Percentiles rank a stretch among this genome's conserved stretches.
phyloP scores from a whole-genome alignment of 2,888 invertebrate species.

The Tethea ocularis region DNA sequence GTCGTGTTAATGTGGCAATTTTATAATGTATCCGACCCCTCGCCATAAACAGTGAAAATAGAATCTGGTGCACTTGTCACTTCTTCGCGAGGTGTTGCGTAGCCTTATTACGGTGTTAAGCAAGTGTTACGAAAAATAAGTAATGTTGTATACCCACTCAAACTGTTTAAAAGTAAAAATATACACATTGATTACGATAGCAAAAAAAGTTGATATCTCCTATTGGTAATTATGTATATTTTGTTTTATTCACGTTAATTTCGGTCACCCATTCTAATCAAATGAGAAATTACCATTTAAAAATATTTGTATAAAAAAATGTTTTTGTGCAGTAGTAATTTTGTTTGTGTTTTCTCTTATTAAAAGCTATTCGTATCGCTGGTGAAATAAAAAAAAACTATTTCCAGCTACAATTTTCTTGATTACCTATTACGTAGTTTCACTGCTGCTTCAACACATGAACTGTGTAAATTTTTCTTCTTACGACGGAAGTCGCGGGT shows the following conservation, averaged over 20 bases:
- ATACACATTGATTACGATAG: background rate
- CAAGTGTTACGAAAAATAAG: background rate
- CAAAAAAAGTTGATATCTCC: background rate
- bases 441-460: background rate
- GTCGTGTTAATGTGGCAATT: slow-evolving; percentile 37
- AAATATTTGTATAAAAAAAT: no score
- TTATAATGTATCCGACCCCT: slow-evolving; percentile 48
- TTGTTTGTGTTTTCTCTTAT: no score
- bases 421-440: no score
- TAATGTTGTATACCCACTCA: background rate
- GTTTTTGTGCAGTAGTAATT: no score
- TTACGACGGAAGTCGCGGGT: background rate
- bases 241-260: no score
- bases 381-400: no score
- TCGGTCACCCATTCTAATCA: no score
- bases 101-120: background rate
- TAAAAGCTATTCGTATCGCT: no score
- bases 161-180: background rate
- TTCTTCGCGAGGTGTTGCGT: background rate
- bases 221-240: no score
- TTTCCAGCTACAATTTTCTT: background rate
- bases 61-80: slow-evolving; percentile 17
- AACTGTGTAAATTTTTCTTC: background rate
- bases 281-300: no score
- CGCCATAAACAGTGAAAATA: slow-evolving; percentile 35